These are phyloP conservation scores for Chaitophorus viminalis DNA, from an alignment of 2,888 invertebrate species.

Conservation along the genomic window DNA sequence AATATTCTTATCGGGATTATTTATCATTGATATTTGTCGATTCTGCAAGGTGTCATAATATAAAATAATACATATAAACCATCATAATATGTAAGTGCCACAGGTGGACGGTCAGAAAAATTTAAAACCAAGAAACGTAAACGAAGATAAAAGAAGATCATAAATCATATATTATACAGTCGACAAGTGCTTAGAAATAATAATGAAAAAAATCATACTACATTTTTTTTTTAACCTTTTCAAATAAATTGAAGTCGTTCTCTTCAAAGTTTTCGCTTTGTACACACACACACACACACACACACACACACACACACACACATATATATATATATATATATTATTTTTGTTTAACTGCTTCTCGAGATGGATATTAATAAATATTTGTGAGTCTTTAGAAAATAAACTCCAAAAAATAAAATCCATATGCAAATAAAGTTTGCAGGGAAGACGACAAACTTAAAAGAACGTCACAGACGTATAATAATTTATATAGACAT, in stretches of 20 bases:
- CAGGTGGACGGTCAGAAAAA: background rate
- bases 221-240: background rate
- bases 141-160: too few species aligned
- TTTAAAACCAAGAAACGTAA: conserved; percentile 1
- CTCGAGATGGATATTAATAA: conserved; percentile 11
- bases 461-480: too few species aligned
- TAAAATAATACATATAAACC: too few species aligned
- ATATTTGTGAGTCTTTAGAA: background rate
- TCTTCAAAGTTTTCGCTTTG: background rate
- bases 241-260: conserved; percentile 3
- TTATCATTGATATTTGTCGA: too few species aligned
- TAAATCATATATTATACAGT: too few species aligned
- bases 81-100: too few species aligned
- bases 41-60: too few species aligned
- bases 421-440: background rate
- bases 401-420: background rate
- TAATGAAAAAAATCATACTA: background rate
- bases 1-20: too few species aligned
- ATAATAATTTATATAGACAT: too few species aligned
- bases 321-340: background rate
- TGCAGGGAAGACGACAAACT: background rate
- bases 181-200: background rate
- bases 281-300: background rate
- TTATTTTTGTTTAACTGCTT: background rate
- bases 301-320: background rate